Conservation (phyloP, 2,113 vertebrate species). For the Cebus imitator region DNA sequence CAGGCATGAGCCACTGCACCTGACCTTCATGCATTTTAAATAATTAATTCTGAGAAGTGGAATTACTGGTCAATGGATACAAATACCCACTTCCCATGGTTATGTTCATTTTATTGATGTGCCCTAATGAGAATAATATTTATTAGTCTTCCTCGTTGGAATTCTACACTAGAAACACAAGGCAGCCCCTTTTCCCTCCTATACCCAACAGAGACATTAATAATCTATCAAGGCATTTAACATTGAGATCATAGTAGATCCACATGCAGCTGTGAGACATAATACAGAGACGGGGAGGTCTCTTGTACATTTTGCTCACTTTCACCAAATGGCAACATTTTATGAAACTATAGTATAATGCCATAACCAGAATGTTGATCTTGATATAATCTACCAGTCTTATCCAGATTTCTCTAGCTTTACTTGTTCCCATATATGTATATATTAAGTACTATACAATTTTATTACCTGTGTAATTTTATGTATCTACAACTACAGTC, state of each 20-base stretch:
- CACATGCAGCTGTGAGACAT: slow-evolving; percentile 15
- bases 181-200: neutral
- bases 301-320: slow-evolving; percentile 7
- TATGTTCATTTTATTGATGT: slow-evolving; percentile 48
- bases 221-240: slow-evolving; percentile 28
- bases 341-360: neutral
- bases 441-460: neutral
- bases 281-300: neutral
- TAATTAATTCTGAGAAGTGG: slow-evolving; percentile 27
- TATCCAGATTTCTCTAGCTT: neutral
- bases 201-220: slow-evolving; percentile 38
- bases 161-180: slow-evolving; percentile 36
- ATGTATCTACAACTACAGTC: neutral
- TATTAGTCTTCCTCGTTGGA: slow-evolving; percentile 48
- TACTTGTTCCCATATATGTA: neutral
- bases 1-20: neutral
- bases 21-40: neutral
- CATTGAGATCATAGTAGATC: slow-evolving; percentile 15
- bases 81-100: slow-evolving; percentile 4
- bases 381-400: neutral
- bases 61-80: slow-evolving; percentile 48
- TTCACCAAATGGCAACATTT: neutral
- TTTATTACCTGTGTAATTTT: slow-evolving; percentile 11
- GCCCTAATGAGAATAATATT: slow-evolving; percentile 49
- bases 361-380: neutral